phyloP scores from a whole-genome alignment of 2,888 invertebrate species.

The Cheilosia pagana region DNA sequence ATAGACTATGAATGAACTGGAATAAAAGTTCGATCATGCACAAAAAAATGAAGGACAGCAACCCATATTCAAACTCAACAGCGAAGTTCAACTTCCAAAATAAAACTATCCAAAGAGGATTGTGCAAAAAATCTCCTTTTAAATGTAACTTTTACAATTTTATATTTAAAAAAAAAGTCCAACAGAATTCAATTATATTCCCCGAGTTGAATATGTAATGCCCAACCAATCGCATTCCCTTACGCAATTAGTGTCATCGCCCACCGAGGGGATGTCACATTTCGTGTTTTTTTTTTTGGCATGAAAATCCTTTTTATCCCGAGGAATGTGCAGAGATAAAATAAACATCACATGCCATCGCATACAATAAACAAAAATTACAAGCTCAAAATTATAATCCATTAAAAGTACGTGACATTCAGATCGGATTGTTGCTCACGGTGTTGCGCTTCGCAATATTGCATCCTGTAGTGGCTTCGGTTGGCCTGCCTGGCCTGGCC shows the following conservation, averaged over 20 bases:
- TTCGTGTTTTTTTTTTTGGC: not conserved
- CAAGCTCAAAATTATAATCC: slow-evolving; percentile 52
- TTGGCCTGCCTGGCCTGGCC: not conserved
- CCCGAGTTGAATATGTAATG: slow-evolving; percentile 28
- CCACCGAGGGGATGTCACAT: not conserved
- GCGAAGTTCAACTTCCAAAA: too few relatives aligned
- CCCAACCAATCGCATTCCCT: slow-evolving; percentile 26
- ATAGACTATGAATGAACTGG: too few relatives aligned
- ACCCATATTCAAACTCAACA: too few relatives aligned
- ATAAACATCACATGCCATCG: slow-evolving; percentile 51
- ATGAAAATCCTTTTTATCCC: slow-evolving; percentile 8
- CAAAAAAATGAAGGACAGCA: too few relatives aligned
- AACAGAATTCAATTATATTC: slow-evolving; percentile 33
- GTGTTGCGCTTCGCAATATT: slow-evolving; percentile 6
- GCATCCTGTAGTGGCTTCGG: not conserved
- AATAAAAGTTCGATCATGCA: too few relatives aligned
- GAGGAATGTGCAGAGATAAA: slow-evolving; percentile 24
- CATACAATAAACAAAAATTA: slow-evolving; percentile 42
- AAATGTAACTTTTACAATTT: not conserved
- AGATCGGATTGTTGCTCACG: slow-evolving; percentile 26
- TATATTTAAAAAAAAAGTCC: not conserved
- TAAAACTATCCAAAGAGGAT: too few relatives aligned
- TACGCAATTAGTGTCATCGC: slow-evolving; percentile 26
- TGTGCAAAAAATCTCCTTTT: too few relatives aligned
- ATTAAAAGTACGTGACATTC: slow-evolving; percentile 54